Evolutionary conservation across 1,140 invertebrate species (phyloP), one percentile per base, ranked within the genome.

Genomic region (Drosophila sp.): DNA sequence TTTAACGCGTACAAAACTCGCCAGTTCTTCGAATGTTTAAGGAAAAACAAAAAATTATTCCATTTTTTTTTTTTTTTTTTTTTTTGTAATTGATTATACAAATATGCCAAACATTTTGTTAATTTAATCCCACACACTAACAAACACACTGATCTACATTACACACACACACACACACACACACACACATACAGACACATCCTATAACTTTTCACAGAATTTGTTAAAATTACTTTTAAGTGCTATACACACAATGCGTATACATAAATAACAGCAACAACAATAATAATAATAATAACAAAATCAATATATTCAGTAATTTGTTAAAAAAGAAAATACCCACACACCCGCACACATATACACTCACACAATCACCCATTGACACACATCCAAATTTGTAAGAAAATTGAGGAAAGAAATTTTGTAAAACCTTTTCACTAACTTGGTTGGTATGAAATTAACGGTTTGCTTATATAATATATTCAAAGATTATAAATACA

Each of bases 401-500:
- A 53, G 7, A 54, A 70, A 66, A 18, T 57, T 40, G 25, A 62
- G n/a, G 69, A 67, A 66, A 56, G 21, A 40, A 62, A 46, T 51
- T 63, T 67, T 72, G 46, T 53, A 57, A 73, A 76, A 71, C 72
- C 59, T 72, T 78, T 78, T 78, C 62, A 62, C 75, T 81, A 78
- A 87, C 78, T 81, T 82, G 83, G 76, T 82, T 87, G 83, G 83
- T 79, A 89, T 73, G 72, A 87, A 87, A 82, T 70, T 57, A 79
- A 87, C 78, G 79, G 83, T 89, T 82, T 89, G 78, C 82, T 78
- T 87, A 78, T 81, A 86, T 87, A 87, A 78, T 66, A 80, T 69
- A 70, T 43, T 66, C 40, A 72, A 65, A 57, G 32, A 64, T 71
- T 40, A 64, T 59, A 70, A 61, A 67, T 1, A 51, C 16, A 46